A percentile compares a stretch with the other conserved stretches of the same genome.
Evolutionary conservation across 2,888 invertebrate species (phyloP).

Genomic region (Chrysolina americana): DNA sequence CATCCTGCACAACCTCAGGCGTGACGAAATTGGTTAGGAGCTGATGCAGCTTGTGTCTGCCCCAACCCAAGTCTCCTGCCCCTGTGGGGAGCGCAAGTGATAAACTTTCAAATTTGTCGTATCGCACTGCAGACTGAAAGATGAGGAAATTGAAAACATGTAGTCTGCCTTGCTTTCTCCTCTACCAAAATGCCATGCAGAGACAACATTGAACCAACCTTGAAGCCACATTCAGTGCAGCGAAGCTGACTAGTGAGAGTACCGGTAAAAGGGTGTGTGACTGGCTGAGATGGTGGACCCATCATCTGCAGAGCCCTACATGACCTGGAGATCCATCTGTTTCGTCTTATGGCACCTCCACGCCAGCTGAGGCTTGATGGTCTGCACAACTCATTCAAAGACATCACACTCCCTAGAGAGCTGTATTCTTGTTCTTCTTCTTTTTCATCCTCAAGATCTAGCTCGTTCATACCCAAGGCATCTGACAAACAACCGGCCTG

Average conservation of each 20-base stretch:
- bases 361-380: constrained; percentile 65
- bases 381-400: constrained; percentile 67
- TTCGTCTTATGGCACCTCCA: constrained; percentile 63
- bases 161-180: neutral
- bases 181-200: too few relatives aligned
- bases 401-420: constrained; percentile 66
- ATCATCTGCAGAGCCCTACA: constrained; percentile 72
- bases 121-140: constrained; percentile 87
- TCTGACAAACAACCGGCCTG: constrained; percentile 83
- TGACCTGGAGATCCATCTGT: constrained; percentile 69
- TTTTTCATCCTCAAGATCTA: constrained; percentile 64
- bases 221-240: constrained; percentile 81
- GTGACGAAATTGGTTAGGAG: constrained; percentile 88
- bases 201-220: constrained; percentile 68
- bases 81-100: constrained; percentile 84
- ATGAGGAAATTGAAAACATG: constrained; percentile 46
- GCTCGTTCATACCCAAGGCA: constrained; percentile 75
- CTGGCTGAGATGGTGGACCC: constrained; percentile 70
- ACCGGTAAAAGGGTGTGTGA: constrained; percentile 81
- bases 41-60: constrained; percentile 78
- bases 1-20: constrained; percentile 87
- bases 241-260: constrained; percentile 83
- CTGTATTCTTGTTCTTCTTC: constrained; percentile 54
- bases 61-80: constrained; percentile 73
- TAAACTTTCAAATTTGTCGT: constrained; percentile 93